phyloP scores from a whole-genome alignment of 2,888 invertebrate species.

The Watsonalla binaria region DNA sequence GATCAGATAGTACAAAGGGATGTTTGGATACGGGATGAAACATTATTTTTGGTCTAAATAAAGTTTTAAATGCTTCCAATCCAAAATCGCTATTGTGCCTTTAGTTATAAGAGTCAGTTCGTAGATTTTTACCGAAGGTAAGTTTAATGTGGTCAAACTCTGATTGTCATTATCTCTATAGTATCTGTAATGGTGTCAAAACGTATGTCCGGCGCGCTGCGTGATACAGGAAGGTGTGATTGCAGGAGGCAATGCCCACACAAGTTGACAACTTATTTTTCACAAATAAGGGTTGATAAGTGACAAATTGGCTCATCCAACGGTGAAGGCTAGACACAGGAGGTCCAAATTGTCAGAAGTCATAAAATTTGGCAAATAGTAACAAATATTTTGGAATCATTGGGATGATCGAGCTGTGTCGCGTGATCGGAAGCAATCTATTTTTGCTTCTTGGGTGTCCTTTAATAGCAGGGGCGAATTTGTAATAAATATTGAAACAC shows the following conservation, averaged over 20 bases:
- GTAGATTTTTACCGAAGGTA: constrained; percentile 8
- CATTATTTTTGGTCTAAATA: constrained; percentile 52
- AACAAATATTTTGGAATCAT: constrained; percentile 20
- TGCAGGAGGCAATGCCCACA: constrained; percentile 64
- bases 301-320: constrained; percentile 59
- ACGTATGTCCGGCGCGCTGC: constrained; percentile 68
- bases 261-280: constrained; percentile 67
- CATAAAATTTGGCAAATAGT: constrained; percentile 38
- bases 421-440: constrained; percentile 66
- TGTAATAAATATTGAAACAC: constrained; percentile 15
- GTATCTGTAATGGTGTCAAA: constrained; percentile 74
- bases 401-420: constrained; percentile 23
- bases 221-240: constrained; percentile 70
- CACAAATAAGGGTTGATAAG: constrained; percentile 49
- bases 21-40: constrained; percentile 60
- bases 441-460: constrained; percentile 33
- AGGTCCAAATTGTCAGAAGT: constrained; percentile 54
- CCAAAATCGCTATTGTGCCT: constrained; percentile 3
- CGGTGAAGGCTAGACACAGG: constrained; percentile 46
- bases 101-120: constrained; percentile 17
- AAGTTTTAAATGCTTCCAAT: constrained; percentile 4
- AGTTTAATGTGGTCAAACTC: constrained; percentile 54
- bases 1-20: constrained; percentile 69
- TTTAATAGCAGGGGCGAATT: constrained; percentile 8
- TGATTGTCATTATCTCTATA: constrained; percentile 68